Evolutionary conservation across 2,113 vertebrate species (phyloP), one percentile per base, ranked within the genome.

Genomic region (Amazona guildingii): DNA sequence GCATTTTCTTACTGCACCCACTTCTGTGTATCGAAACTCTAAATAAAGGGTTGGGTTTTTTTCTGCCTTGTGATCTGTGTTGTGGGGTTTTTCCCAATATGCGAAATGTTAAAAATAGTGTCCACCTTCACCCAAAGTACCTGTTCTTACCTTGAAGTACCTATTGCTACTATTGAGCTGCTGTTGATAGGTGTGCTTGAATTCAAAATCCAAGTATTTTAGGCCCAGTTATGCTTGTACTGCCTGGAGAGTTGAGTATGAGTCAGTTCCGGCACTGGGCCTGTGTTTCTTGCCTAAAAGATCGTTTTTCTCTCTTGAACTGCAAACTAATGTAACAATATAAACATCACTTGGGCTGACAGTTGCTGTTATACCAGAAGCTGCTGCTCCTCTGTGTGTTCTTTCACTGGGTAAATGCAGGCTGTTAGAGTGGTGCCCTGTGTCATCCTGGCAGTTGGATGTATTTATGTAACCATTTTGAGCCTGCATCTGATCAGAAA

Each of bases 391-490:
- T 78, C 24, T 63, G 33, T 2, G 0, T 25, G 14, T 80, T 78
- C 6, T 78, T 29, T 86, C 44, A 13, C 1, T 82, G 69, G 13
- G 24, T 59, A n/a, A 78, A 25, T 25, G 14, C 23, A 86, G 76
- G 29, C 20, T 6, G 2, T 52, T 52, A 5, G 31, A 72, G 75
- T 18, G 54, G 55, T 0, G 1, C 23, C 57, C 10, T 29, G 2
- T 24, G 21, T 31, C 17, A 24, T 11, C 21, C 17, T 29, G 48
- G 82, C n/a, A 52, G 28, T 3, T 75, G 55, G n/a, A 19, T 0
- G 0, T 69, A 27, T 31, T 46, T 9, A 6, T 29, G 9, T 19
- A n/a, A 28, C 17, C 17, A 11, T 62, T 74, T 70, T 44, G 69
- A 87, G 20, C 16, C 4, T 2, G 0, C 39, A 35, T 83, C 13